These are phyloP conservation scores for Atherinomorus stipes DNA, from an alignment of 2,113 vertebrate genomes.

Conservation along the genomic window DNA sequence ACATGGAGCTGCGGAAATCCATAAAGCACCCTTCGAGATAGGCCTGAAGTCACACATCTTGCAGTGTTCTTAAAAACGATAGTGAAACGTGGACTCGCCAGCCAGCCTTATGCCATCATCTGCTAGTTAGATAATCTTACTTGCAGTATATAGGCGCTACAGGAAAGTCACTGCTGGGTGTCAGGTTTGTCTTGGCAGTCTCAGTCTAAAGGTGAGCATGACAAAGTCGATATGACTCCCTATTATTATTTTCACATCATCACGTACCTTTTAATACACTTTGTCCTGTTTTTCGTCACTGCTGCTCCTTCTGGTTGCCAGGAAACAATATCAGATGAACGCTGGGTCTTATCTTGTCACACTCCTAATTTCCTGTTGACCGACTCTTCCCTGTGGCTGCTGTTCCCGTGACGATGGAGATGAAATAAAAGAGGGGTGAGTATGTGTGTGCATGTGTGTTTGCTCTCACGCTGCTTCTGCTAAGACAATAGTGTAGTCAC, in stretches of 20 bases:
- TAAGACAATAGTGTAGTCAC: slow-evolving; percentile 56
- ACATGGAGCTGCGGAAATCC: slow-evolving; percentile 51
- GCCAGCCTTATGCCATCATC: slow-evolving; percentile 5
- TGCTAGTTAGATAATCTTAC: slow-evolving; percentile 26
- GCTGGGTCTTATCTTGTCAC: slow-evolving; percentile 80
- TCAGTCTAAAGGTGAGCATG: slow-evolving; percentile 19
- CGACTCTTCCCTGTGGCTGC: slow-evolving; percentile 71
- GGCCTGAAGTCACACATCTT: slow-evolving; percentile 35
- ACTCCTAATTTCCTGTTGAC: slow-evolving; percentile 83
- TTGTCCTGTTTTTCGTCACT: slow-evolving; percentile 37
- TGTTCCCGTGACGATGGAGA: slow-evolving; percentile 70
- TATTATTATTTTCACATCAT: slow-evolving; percentile 22
- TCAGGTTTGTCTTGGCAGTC: not conserved
- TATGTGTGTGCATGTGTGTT: slow-evolving; percentile 10
- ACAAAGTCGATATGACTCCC: slow-evolving; percentile 12
- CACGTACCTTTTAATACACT: slow-evolving; percentile 43
- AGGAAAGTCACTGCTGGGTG: slow-evolving; percentile 5
- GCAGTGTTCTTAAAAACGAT: slow-evolving; percentile 46
- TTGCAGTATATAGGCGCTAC: slow-evolving; percentile 1
- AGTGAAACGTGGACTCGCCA: slow-evolving; percentile 33
- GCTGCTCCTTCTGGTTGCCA: slow-evolving; percentile 72
- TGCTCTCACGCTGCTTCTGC: not conserved
- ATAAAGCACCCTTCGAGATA: slow-evolving; percentile 44
- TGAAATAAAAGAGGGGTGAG: slow-evolving; percentile 25
- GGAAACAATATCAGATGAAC: slow-evolving; percentile 80